A percentile compares a stretch with the other conserved stretches of the same genome.
Conservation (phyloP, 2,797 vertebrate species). For the Lepidocolaptes lacrymiger region DNA sequence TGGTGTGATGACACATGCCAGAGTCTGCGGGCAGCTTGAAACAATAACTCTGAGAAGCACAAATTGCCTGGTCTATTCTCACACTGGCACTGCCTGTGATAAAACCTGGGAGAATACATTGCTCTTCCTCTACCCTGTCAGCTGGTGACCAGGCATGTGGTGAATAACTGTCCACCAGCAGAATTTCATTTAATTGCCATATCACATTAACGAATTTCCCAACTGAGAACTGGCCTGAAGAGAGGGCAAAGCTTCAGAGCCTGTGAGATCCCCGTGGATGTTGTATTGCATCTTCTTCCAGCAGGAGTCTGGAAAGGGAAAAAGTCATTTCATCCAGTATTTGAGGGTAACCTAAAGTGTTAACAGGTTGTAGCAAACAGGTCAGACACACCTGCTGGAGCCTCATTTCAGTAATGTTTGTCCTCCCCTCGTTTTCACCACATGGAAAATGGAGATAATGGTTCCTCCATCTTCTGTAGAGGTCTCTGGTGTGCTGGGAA, state of each 20-base stretch:
- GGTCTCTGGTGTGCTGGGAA: conserved; percentile 53
- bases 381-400: not conserved
- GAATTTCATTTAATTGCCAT: not conserved
- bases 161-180: not conserved
- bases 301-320: not conserved
- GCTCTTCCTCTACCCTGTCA: not conserved
- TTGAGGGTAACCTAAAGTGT: not conserved
- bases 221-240: not conserved
- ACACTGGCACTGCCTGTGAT: not conserved
- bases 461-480: conserved; percentile 41
- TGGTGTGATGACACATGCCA: not conserved
- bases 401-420: conserved; percentile 19
- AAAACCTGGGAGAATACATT: not conserved
- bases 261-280: not conserved
- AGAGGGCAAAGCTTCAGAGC: not conserved
- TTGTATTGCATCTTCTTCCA: not conserved
- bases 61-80: not conserved
- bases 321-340: not conserved
- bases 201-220: not conserved
- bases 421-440: conserved; percentile 13
- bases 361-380: not conserved
- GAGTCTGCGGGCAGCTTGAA: not conserved
- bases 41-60: not conserved
- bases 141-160: not conserved
- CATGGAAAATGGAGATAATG: conserved; percentile 35